phyloP scores from a whole-genome alignment of 1,140 invertebrate genomes.

The Hestina assimilis region DNA sequence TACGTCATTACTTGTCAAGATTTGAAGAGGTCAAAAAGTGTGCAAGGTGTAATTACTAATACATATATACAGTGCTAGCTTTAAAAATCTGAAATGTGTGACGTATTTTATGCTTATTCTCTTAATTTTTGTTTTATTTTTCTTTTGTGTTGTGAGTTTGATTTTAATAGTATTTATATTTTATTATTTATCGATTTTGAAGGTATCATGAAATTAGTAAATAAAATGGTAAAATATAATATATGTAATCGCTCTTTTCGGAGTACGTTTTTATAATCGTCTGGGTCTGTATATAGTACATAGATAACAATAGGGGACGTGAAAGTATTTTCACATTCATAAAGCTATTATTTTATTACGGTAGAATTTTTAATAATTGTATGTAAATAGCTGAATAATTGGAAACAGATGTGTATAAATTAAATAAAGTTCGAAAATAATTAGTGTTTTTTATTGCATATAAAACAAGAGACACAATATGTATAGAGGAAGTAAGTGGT shows the following conservation, averaged over 20 bases:
- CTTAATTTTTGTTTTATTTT: background rate
- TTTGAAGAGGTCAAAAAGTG: no score
- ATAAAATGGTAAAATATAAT: slow-evolving; percentile 12
- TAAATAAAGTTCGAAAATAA: slow-evolving; percentile 57
- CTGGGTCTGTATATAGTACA: slow-evolving; percentile 37
- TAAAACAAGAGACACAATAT: background rate
- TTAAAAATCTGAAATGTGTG: no score
- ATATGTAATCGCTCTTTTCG: slow-evolving; percentile 13
- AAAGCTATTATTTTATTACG: slow-evolving; percentile 69
- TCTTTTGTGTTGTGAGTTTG: background rate
- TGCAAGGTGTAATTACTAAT: no score
- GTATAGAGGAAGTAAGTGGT: background rate
- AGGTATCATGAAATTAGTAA: slow-evolving; percentile 14
- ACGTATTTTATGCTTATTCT: no score
- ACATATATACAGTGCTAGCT: no score
- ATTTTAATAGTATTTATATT: slow-evolving; percentile 4
- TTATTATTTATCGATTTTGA: background rate
- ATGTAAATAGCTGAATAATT: slow-evolving; percentile 67
- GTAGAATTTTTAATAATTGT: slow-evolving; percentile 61
- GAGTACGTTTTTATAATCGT: slow-evolving; percentile 29
- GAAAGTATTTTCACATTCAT: slow-evolving; percentile 37
- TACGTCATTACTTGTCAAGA: no score
- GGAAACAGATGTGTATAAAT: slow-evolving; percentile 69
- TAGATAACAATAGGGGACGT: slow-evolving; percentile 37
- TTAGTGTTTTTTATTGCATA: slow-evolving; percentile 12